These are phyloP conservation scores for Anagrus nilaparvatae DNA, from an alignment of 1,140 invertebrate genomes.

Conservation along the genomic window DNA sequence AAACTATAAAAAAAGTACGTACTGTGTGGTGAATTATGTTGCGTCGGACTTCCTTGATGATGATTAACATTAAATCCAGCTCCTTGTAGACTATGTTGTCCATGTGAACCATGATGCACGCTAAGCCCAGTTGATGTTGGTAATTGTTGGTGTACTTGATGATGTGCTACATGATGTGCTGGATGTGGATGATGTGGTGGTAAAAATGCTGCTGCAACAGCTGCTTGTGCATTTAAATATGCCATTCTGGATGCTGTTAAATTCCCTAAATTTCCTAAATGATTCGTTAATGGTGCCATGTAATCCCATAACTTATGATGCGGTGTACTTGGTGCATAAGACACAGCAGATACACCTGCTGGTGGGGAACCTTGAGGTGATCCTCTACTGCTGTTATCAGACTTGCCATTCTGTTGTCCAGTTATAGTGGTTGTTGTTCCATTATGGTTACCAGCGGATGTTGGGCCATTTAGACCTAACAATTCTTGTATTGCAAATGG, in stretches of 20 bases:
- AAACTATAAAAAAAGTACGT: constrained; percentile 17
- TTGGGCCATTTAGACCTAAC: constrained; percentile 61
- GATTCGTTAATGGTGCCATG: constrained; percentile 40
- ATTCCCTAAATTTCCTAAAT: constrained; percentile 36
- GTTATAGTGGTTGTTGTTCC: constrained; percentile 18
- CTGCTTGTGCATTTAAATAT: constrained; percentile 79
- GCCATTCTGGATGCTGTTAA: constrained; percentile 64
- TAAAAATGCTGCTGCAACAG: constrained; percentile 76
- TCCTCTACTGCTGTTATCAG: constrained; percentile 33
- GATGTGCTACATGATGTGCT: constrained; percentile 38
- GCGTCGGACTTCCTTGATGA: constrained; percentile 38
- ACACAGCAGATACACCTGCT: constrained; percentile 39
- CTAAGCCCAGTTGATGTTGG: constrained; percentile 33
- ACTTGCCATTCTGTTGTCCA: constrained; percentile 28
- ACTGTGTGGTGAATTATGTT: constrained; percentile 38
- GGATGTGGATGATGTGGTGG: constrained; percentile 48
- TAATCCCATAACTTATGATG: constrained; percentile 42
- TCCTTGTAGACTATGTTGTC: constrained; percentile 37
- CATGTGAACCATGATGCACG: constrained; percentile 37
- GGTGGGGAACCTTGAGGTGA: constrained; percentile 43
- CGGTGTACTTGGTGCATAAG: constrained; percentile 41
- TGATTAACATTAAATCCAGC: constrained; percentile 33
- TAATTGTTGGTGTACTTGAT: constrained; percentile 40
- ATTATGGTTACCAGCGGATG: constrained; percentile 14
- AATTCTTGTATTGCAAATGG: constrained; percentile 89